Percentiles rank a stretch among this genome's conserved stretches.
phyloP scores from a whole-genome alignment of 2,888 invertebrate species.

The Microchrysa polita region DNA sequence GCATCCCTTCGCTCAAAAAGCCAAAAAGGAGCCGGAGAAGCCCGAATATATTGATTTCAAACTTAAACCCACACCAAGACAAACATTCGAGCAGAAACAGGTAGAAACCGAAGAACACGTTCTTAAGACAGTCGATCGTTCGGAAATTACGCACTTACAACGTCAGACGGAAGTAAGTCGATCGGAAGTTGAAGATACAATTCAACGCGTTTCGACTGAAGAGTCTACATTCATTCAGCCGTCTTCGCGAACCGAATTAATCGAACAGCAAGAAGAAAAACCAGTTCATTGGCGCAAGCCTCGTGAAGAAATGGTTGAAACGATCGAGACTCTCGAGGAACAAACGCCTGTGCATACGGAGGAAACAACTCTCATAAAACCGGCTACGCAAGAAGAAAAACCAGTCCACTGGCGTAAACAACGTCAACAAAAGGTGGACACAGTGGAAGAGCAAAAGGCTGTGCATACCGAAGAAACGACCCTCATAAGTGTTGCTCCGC shows the following conservation, averaged over 20 bases:
- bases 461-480: background rate
- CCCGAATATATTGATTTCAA: slow-evolving; percentile 52
- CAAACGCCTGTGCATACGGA: slow-evolving; percentile 46
- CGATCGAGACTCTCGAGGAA: background rate
- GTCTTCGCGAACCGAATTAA: slow-evolving; percentile 3
- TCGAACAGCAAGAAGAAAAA: slow-evolving; percentile 46
- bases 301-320: background rate
- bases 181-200: background rate
- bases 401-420: slow-evolving; percentile 48
- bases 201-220: background rate
- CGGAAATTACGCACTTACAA: background rate
- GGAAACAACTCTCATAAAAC: background rate
- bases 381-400: slow-evolving; percentile 31
- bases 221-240: slow-evolving; percentile 55
- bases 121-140: background rate
- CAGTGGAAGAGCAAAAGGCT: background rate
- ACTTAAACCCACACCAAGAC: slow-evolving; percentile 50
- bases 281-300: slow-evolving; percentile 47
- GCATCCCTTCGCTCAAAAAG: slow-evolving; percentile 51
- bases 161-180: background rate
- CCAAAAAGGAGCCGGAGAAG: slow-evolving; percentile 53
- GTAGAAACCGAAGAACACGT: slow-evolving; percentile 49
- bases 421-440: slow-evolving; percentile 51
- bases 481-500: slow-evolving; percentile 45
- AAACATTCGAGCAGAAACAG: slow-evolving; percentile 54